Base-by-base conservation (phyloP, 1,140 invertebrate genomes). In the Sweltsa coloradensis region DNA sequence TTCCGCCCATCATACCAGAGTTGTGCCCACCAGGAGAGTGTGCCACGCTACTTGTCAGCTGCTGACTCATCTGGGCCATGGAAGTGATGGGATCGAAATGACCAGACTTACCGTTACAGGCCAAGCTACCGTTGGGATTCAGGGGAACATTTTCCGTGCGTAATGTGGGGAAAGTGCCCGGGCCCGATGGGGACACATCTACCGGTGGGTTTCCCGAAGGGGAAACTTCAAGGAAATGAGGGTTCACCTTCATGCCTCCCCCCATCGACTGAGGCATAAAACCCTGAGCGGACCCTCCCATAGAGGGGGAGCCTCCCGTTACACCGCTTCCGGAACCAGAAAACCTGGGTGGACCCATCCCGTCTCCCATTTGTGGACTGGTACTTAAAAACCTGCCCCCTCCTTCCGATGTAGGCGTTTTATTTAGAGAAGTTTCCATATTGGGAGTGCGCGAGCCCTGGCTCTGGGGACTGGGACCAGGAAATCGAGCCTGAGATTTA, bases 21-120 rank as follows among this genome's bases (percentile, higher is more conserved):
- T 34, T 34, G 47, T 68, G 69, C 3, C 65, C 66, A 2, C 70
- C 57, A 3, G 70, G 68, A 42, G 72, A 71, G 53, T 73, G 76
- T 7, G 78, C 71, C 26, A 79, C 78, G 29, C 75, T 81, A 56
- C 81, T 89, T 2, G 88, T 89, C 19, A 93, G 62, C 58, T 91
- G 87, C 57, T 93, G 89, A 41, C 85, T 89, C 90, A 93, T 94
- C 63, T 93, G 89, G 19, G 89, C 88, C 56, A 93, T 73, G 3
- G 90, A 94, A 13, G 89, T 88, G 52, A 94, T 93, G 0, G 90
- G 89, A 70, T 94, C 90, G 64, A 93, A 93, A 56, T 76, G 79
- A 43, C 76, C 73, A 11, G 70, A 56, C 56, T 73, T 76, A 56
- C 72, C 73, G 47, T 68, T 71, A 24, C 67, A 67, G 34, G 73